Evolutionary conservation across 1,140 invertebrate genomes (phyloP), one percentile per base, ranked within the genome.

Genomic region (Conopomorpha cramerella): DNA sequence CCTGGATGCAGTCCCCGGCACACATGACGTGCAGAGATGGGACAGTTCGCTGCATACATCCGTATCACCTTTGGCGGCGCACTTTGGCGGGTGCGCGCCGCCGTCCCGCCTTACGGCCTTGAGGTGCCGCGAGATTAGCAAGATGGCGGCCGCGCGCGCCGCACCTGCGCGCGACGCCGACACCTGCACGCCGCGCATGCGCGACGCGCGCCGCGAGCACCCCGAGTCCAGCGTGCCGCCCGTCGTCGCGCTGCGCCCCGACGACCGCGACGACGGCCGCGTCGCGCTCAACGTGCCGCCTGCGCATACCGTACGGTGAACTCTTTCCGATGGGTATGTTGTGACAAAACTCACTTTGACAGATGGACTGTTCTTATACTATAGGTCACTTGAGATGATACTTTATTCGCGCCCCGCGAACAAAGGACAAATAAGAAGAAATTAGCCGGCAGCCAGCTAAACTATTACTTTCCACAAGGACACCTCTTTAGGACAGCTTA

Each of bases 91-190:
- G 63, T 62, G 67, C 65, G 64, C 63, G 67, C 68, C 61, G 67
- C 71, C 61, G 49, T 76, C 68, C 43, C 67, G 50, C 59, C 52
- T 57, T 60, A 66, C 59, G 63, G 82, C 80, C 73, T 81, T 79
- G 56, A 88, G 83, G 79, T 89, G 88, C 80, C 87, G 90, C 81
- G 89, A 91, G 82, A 91, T 90, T 80, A 92, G 87, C 87, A 91
- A 89, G 86, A 92, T 90, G 86, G 89, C 89, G 72, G 89, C 89
- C 78, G 87, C 84, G 72, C 89, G 86, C 76, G 89, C 89, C 83
- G 89, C 89, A 89, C 89, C 89, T 91, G 88, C 88, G 79, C 89
- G 84, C 50, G 88, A 89, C 45, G 87, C 83, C 47, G 86, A 84
- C 51, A 88, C 85, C 32, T 85, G 55, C 23, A 86, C 81, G 48